Base-by-base conservation (phyloP, 2,797 vertebrate species). In the Crax fasciolata region DNA sequence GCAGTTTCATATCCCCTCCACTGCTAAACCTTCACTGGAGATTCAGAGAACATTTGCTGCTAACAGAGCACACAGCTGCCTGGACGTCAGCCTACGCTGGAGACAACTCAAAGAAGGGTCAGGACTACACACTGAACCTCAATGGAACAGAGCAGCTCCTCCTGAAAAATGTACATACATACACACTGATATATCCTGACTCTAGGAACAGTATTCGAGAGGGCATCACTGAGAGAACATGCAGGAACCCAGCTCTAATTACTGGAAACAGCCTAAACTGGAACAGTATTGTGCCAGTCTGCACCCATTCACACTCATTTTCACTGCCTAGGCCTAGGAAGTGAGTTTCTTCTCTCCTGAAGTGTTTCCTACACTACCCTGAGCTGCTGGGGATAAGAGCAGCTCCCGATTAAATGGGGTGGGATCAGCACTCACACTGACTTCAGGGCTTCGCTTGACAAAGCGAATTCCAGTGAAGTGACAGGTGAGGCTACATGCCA, bases 131-230 rank as follows among this genome's bases (percentile, higher is more conserved):
- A 57, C 25, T 65, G 48, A 80, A 28, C 30, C 12, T 57, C 32
- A 68, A 0, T 28, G 21, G 11, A 43, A 62, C 48, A 75, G 65
- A 59, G 8, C 41, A 67, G 14, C 39, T 74, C 14, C 10, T 18
- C 25, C 23, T 35, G 9, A 2, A 28, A 35, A 25, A 48, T 2
- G 57, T 0, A 66, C 0, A 52, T 0, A 55, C 15, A 62, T 11
- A 71, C 3, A 19, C 1, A 43, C 2, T 57, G 24, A 49, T 30
- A 55, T 16, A 74, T 44, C 9, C 28, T 51, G 66, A 66, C 39
- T 65, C 30, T 62, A 63, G 16, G 5, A 90, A 65, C 18, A n/a
- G 12, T 23, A 76, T 52, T 15, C 35, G 41, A 84, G 24, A 27
- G 21, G 38, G 10, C 38, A 52, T 0, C 61, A 10, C 44, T 78